Evolutionary conservation across 2,797 vertebrate genomes (phyloP).

Genomic region (Phalanger gymnotis): DNA sequence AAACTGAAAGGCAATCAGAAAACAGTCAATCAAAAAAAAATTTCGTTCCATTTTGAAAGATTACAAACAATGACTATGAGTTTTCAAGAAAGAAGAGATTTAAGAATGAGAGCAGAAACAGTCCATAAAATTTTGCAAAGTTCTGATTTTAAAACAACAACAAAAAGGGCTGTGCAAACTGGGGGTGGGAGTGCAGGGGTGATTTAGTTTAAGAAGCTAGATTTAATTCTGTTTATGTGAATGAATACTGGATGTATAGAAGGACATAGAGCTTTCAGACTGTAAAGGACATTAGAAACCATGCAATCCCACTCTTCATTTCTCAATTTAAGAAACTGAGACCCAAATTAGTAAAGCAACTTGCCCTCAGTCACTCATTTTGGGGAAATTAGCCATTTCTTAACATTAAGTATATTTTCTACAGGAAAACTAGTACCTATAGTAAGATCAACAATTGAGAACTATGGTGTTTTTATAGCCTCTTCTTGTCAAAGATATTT

Average conservation of each 20-base stretch:
- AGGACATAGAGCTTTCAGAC: neutral
- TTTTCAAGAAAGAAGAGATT: neutral
- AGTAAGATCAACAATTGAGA: neutral
- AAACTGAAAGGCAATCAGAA: neutral
- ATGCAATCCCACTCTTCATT: neutral
- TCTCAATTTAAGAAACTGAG: neutral
- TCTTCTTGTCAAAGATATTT: neutral
- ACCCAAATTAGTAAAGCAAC: neutral
- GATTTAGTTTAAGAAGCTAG: neutral
- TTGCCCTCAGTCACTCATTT: neutral
- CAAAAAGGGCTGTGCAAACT: neutral
- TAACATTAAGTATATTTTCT: neutral
- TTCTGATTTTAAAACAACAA: neutral
- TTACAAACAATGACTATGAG: neutral
- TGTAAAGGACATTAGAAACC: neutral
- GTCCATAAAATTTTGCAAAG: neutral
- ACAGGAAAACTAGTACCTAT: neutral
- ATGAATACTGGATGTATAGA: neutral
- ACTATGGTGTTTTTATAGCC: neutral
- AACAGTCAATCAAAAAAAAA: too few species aligned
- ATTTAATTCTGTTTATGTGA: neutral
- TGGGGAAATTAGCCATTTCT: neutral
- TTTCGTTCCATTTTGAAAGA: neutral
- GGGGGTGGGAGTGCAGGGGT: neutral
- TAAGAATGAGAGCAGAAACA: neutral